Conservation (phyloP, 1,140 invertebrate genomes). For the Carcinoscorpius rotundicauda region DNA sequence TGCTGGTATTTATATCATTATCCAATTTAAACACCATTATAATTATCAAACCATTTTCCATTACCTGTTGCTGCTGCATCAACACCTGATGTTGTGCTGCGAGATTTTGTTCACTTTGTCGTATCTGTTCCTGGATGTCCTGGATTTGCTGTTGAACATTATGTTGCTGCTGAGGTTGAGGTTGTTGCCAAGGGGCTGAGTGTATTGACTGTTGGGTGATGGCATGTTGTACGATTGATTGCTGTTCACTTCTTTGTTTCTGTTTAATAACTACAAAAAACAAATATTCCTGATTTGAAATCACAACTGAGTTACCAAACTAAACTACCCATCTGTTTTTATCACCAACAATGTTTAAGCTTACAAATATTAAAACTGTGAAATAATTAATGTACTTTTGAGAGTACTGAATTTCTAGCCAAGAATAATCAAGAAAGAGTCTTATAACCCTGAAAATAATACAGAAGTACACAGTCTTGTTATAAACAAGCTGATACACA, state of each 20-base stretch:
- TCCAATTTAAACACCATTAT: no score
- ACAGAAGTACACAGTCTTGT: neutral
- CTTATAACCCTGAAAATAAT: no score
- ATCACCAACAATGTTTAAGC: no score
- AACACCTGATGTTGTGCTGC: conserved; percentile 76
- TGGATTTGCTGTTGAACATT: conserved; percentile 15
- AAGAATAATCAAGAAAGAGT: no score
- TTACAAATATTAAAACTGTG: no score
- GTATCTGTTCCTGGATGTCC: conserved; percentile 72
- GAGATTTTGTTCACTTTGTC: conserved; percentile 86
- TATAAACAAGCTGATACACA: neutral
- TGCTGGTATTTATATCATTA: no score
- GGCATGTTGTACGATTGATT: conserved; percentile 27
- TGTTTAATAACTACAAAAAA: conserved; percentile 28
- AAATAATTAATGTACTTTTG: no score
- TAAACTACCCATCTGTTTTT: no score
- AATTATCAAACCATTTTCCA: neutral
- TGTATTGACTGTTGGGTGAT: conserved; percentile 27
- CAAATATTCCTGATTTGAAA: no score
- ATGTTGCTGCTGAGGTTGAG: conserved; percentile 53
- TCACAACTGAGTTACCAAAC: no score
- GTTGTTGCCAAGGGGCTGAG: conserved; percentile 27
- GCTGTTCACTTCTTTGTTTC: conserved; percentile 27
- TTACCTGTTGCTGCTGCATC: conserved; percentile 36
- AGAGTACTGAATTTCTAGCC: no score